phyloP scores from a whole-genome alignment of 2,888 invertebrate genomes.

The Itoplectis maculator region DNA sequence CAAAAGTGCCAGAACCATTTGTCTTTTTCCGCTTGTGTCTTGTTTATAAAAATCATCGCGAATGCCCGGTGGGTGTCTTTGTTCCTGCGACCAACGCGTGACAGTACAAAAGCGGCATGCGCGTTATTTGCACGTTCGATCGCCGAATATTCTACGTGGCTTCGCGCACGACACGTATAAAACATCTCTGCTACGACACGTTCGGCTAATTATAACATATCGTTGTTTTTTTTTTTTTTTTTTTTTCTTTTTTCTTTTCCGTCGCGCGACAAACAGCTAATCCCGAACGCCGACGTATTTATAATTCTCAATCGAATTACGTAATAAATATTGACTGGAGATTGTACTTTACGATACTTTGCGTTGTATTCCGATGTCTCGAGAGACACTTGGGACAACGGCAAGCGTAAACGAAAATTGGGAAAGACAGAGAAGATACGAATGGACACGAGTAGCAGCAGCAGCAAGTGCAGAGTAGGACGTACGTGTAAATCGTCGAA shows the following conservation, averaged over 20 bases:
- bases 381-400: constrained; percentile 1
- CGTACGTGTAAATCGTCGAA: constrained; percentile 31
- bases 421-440: constrained; percentile 10
- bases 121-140: constrained; percentile 17
- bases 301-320: constrained; percentile 24
- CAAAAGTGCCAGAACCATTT: constrained; percentile 6
- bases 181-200: constrained; percentile 47
- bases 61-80: constrained; percentile 3
- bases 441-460: constrained; percentile 8
- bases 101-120: constrained; percentile 58
- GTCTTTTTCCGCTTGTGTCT: background rate
- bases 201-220: constrained; percentile 36
- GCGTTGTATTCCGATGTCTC: constrained; percentile 45
- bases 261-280: background rate
- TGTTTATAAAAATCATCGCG: constrained; percentile 28
- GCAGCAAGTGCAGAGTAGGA: constrained; percentile 20
- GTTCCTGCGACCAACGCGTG: constrained; percentile 35
- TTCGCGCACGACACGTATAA: constrained; percentile 37
- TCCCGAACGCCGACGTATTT: constrained; percentile 10
- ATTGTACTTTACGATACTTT: constrained; percentile 57
- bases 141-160: constrained; percentile 32
- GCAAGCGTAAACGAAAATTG: background rate
- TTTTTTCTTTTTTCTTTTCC: too few relatives aligned
- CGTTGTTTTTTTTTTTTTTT: too few relatives aligned
- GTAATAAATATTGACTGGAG: constrained; percentile 59